Evolutionary conservation across 2,888 invertebrate genomes (phyloP), one percentile per base, ranked within the genome.

Genomic region (Arrhopalites spinosus): DNA sequence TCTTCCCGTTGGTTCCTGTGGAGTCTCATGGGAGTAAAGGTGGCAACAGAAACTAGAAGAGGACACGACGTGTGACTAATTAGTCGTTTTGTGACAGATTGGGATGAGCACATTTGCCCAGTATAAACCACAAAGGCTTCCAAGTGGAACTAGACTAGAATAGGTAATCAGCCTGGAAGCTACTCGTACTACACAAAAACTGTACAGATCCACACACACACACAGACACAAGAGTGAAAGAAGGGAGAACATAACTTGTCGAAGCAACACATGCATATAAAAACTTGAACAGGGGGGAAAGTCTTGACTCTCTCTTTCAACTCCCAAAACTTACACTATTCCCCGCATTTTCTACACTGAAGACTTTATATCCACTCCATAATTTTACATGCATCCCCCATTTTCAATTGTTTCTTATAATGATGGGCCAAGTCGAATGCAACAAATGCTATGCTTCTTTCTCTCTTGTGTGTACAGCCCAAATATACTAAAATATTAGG

Each of bases 71-170:
- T 80, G 80, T 80, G 80, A 82, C 80, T 81, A 82, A 82, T 79
- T 82, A 82, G 80, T 78, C 80, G 76, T 79, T 79, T 79, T 78
- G 79, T 27, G 80, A 80, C 80, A 82, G 80, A 82, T 81, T 80
- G 80, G 77, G 77, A 79, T 79, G 78, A 80, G 75, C 73, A 75
- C 70, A 66, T 69, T 61, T 30, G 30, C 56, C 67, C 43, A 68
- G 36, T n/a, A 61, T 68, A 43, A 68, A 67, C 74, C 67, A 72
- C 72, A 72, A 72, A 72, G 72, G 72, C 72, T 45, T 30, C 71
- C 50, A 61, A 72, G 63, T 74, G 43, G 36, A 68, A 74, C 81
- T 79, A 77, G 70, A 73, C 73, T 71, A 77, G 81, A 81, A 81
- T 81, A 79, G 81, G 81, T 81, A 81, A 81, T 81, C 81, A 80